A percentile compares a stretch with the other conserved stretches of the same genome.
phyloP scores from a whole-genome alignment of 2,888 invertebrate genomes.

The Furcula furcula region DNA sequence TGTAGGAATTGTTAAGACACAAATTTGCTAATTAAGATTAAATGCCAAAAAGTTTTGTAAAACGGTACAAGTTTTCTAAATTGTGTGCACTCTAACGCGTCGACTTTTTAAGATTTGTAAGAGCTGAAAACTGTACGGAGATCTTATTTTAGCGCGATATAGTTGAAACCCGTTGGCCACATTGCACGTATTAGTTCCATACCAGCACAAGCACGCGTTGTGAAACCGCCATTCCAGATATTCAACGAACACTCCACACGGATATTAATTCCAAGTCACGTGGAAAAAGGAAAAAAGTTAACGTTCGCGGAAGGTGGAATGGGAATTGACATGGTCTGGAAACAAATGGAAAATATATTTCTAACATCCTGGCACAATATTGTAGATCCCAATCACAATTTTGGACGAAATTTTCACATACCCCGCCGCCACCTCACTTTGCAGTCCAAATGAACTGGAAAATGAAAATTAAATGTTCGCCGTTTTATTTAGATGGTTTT shows the following conservation, averaged over 20 bases:
- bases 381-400: slow-evolving; percentile 46
- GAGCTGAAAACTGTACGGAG: slow-evolving; percentile 34
- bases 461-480: slow-evolving; percentile 13
- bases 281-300: slow-evolving; percentile 13
- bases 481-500: slow-evolving; percentile 19
- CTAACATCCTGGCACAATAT: slow-evolving; percentile 43
- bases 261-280: slow-evolving; percentile 8
- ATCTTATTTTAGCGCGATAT: slow-evolving; percentile 60
- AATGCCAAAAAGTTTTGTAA: too few species aligned
- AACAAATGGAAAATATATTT: slow-evolving; percentile 35
- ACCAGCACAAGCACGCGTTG: slow-evolving; percentile 16
- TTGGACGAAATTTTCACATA: slow-evolving; percentile 13
- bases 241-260: slow-evolving; percentile 9
- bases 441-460: slow-evolving; percentile 10
- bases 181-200: slow-evolving; percentile 41
- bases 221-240: neutral
- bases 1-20: too few species aligned
- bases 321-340: slow-evolving; percentile 17
- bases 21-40: too few species aligned
- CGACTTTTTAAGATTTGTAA: too few species aligned
- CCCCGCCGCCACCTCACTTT: slow-evolving; percentile 17
- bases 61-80: too few species aligned
- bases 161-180: slow-evolving; percentile 25
- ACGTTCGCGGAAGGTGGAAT: slow-evolving; percentile 14
- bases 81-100: too few species aligned